phyloP scores from a whole-genome alignment of 1,140 invertebrate genomes.

The Aphelinus atriplicis region DNA sequence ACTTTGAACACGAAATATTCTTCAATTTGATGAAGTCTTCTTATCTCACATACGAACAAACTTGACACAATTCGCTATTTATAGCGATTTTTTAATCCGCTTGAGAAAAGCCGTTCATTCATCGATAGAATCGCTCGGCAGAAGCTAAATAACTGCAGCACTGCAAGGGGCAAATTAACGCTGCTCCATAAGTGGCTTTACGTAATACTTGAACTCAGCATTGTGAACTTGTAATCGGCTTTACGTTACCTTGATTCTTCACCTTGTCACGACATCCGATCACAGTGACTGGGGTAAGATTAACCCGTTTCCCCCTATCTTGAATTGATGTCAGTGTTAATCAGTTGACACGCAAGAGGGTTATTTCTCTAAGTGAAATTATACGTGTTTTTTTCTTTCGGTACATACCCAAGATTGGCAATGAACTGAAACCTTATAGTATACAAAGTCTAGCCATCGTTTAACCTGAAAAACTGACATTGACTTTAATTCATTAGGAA shows the following conservation, averaged over 20 bases:
- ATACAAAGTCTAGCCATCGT: neutral
- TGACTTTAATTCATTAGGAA: slow-evolving; percentile 7
- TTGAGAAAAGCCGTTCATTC: too few species aligned
- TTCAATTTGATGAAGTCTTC: too few species aligned
- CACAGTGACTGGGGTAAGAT: neutral
- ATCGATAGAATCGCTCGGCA: neutral
- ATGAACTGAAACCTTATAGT: neutral
- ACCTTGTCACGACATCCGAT: slow-evolving; percentile 27
- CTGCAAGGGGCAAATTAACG: neutral
- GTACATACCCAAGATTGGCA: neutral
- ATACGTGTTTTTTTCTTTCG: neutral
- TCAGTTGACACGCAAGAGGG: neutral
- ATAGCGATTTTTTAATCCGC: too few species aligned
- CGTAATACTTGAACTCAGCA: slow-evolving; percentile 19
- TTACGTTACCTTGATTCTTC: slow-evolving; percentile 27
- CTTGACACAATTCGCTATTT: too few species aligned
- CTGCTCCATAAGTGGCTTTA: slow-evolving; percentile 11
- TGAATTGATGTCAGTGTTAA: slow-evolving; percentile 4
- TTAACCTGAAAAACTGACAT: slow-evolving; percentile 12
- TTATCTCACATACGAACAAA: too few species aligned
- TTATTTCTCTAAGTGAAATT: neutral
- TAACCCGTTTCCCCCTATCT: slow-evolving; percentile 2
- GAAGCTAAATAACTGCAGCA: neutral
- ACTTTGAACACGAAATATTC: too few species aligned
- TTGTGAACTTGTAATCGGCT: slow-evolving; percentile 32